Percentiles rank a stretch among this genome's conserved stretches.
phyloP scores from a whole-genome alignment of 2,888 invertebrate genomes.

The Cryptops parisi region DNA sequence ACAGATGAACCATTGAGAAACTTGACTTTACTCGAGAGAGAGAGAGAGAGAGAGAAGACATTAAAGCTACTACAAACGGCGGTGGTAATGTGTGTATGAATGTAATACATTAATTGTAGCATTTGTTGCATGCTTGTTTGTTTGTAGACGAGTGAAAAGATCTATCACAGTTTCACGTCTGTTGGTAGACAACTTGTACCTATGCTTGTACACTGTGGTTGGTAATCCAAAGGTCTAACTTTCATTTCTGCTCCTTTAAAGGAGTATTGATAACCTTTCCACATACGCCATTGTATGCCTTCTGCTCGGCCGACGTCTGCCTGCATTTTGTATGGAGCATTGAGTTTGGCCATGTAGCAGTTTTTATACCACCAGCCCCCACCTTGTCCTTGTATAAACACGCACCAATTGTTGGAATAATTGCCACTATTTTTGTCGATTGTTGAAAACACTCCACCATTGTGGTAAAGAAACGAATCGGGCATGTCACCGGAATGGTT shows the following conservation, averaged over 20 bases:
- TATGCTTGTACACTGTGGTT: neutral
- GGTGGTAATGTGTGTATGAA: too few species aligned
- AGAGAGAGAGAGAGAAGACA: too few species aligned
- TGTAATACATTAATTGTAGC: too few species aligned
- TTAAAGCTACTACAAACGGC: too few species aligned
- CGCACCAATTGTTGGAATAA: slow-evolving; percentile 12
- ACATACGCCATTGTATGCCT: slow-evolving; percentile 44
- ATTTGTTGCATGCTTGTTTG: too few species aligned
- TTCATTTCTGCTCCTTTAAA: slow-evolving; percentile 40
- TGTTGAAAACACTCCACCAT: slow-evolving; percentile 16
- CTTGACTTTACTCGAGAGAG: too few species aligned
- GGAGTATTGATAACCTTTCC: slow-evolving; percentile 39
- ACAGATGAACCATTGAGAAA: too few species aligned
- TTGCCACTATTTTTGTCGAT: slow-evolving; percentile 17
- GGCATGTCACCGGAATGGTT: slow-evolving; percentile 4
- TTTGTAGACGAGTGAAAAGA: too few species aligned
- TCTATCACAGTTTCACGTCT: too few species aligned
- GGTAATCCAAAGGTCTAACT: slow-evolving; percentile 26
- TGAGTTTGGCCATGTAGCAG: slow-evolving; percentile 17
- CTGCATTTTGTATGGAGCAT: slow-evolving; percentile 3
- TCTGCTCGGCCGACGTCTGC: slow-evolving; percentile 25
- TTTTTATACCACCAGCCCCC: slow-evolving; percentile 19
- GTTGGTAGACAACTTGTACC: too few species aligned
- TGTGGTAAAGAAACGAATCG: slow-evolving; percentile 14
- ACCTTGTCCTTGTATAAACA: slow-evolving; percentile 12